Evolutionary conservation across 1,140 invertebrate genomes (phyloP), one percentile per base, ranked within the genome.

Genomic region (Drosophila aff.): DNA sequence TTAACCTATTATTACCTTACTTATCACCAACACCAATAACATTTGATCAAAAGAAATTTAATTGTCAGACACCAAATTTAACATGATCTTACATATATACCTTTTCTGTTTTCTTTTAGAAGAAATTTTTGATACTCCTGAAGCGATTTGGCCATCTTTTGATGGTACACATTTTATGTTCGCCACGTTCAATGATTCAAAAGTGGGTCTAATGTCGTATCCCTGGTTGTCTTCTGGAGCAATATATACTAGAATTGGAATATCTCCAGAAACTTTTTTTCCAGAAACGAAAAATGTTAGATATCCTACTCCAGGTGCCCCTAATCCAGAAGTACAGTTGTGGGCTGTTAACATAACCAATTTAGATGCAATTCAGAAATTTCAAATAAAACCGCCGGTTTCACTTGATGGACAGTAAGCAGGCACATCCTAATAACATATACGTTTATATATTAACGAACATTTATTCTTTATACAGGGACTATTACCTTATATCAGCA

Each of bases 401-500:
- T 94, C 95, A 7, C 93, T 97, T 63, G 94, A 95, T 85, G 96
- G 94, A 92, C 96, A 96, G 96, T 97, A 94, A 94, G 96, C 94
- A 64, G 28, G 3, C 16, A 33, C 0, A 31, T 26, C 18, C 40
- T 43, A 11, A 28, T 43, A 43, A 16, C 23, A n/a, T 21, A 11
- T 13, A 36, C 11, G 11, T 36, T 36, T 36, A n/a, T 23, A 13
- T 23, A 40, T 43, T 13, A 72, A 47, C 18, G 7, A 21, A 18
- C 47, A 9, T 18, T 36, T 49, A 49, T 49, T 47, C 21, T 43
- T 53, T 50, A 11, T 63, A 21, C 43, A 99, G 98, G 91, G 98
- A 99, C 82, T 96, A 97, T 93, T 99, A 99, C 94, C 94, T 99
- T 83, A 98, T 97, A 91, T 97, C 97, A 63, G 97, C 97, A 21